A percentile compares a stretch with the other conserved stretches of the same genome.
These are phyloP conservation scores for Hermaeophaga mercurialis DNA, from an alignment of 2,888 invertebrate species.

Conservation along the genomic window DNA sequence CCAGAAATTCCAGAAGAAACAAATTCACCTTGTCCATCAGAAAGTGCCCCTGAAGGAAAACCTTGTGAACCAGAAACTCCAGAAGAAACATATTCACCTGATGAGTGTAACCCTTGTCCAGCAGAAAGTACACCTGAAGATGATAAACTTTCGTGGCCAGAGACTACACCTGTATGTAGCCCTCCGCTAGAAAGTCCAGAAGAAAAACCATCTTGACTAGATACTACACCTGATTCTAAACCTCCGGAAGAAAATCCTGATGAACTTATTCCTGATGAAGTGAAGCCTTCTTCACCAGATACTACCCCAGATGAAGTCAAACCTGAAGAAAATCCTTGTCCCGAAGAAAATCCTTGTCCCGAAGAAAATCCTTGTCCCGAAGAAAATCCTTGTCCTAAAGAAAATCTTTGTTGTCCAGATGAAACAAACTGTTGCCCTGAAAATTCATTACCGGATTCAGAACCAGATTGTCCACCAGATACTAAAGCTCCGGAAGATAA, in stretches of 20 bases:
- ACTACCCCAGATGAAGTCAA: neutral
- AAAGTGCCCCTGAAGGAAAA: neutral
- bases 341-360: neutral
- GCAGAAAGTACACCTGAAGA: neutral
- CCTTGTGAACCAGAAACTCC: neutral
- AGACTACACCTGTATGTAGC: neutral
- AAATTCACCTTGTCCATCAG: neutral
- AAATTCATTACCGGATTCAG: too few relatives aligned
- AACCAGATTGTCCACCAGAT: too few relatives aligned
- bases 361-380: neutral
- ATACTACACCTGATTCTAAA: neutral
- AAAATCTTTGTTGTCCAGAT: neutral
- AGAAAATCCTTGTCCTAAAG: neutral
- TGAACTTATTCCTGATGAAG: neutral
- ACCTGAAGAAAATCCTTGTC: neutral
- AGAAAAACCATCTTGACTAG: neutral
- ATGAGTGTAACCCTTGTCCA: neutral
- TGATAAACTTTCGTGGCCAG: neutral
- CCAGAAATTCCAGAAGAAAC: neutral
- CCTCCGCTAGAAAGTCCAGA: neutral
- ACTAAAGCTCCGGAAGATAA: too few relatives aligned
- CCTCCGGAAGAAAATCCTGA: neutral
- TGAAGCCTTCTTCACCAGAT: neutral
- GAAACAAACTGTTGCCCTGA: neutral
- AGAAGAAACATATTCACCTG: neutral